Conservation (phyloP, 2,113 vertebrate genomes). For the Beaufortia kweichowensis region DNA sequence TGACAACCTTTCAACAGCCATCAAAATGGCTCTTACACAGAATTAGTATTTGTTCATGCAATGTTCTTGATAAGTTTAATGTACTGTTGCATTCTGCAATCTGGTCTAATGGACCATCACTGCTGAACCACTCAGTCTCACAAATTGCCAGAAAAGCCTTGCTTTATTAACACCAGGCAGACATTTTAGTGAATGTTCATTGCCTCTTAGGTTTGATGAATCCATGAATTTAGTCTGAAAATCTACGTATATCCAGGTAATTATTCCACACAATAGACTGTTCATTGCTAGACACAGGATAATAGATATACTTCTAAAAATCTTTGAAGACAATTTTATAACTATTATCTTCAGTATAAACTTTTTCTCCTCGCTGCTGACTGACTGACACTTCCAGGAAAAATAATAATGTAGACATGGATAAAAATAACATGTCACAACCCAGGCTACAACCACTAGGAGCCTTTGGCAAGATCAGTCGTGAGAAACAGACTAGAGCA, state of each 20-base stretch:
- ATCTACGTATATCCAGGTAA: background rate
- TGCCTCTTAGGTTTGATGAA: background rate
- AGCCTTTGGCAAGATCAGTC: slow-evolving; percentile 14
- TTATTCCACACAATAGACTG: slow-evolving; percentile 4
- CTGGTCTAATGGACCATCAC: slow-evolving; percentile 3
- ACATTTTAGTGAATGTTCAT: background rate
- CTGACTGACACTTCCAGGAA: slow-evolving; percentile 23
- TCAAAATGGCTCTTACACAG: too few relatives aligned
- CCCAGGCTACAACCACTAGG: background rate
- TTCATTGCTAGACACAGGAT: slow-evolving; percentile 1
- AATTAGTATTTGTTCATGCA: background rate
- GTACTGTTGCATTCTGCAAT: background rate
- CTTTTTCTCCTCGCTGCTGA: background rate
- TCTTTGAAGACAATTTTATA: background rate
- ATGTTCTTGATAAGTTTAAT: background rate
- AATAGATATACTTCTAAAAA: slow-evolving; percentile 10
- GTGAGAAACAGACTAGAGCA: slow-evolving; percentile 6
- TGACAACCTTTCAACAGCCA: background rate
- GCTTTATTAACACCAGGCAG: slow-evolving; percentile 2
- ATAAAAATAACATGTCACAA: slow-evolving; percentile 38
- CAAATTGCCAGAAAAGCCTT: background rate
- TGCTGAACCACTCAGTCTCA: background rate
- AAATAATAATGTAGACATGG: slow-evolving; percentile 20
- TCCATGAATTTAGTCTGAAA: background rate
- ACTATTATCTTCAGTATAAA: background rate